Base-by-base conservation (phyloP, 2,888 invertebrate genomes). In the Coenonympha arcania region DNA sequence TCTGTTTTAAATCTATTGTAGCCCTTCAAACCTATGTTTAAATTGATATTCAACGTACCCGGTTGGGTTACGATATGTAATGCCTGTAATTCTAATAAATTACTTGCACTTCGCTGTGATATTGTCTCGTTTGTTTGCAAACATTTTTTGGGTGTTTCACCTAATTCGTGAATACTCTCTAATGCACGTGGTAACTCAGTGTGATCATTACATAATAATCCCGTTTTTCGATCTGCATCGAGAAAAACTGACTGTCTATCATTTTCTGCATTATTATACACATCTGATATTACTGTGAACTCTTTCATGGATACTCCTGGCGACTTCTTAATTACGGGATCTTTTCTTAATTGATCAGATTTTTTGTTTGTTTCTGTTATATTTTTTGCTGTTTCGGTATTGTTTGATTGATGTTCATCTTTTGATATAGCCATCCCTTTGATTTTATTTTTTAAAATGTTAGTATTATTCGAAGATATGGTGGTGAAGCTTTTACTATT, bases 21-120 rank as follows among this genome's bases (percentile, higher is more conserved):
- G 41, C 65, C 66, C 51, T 62, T 63, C 11, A 79, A 56, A 59
- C 77, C 67, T 50, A 81, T 70, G 28, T 68, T 69, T 4, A 81
- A 53, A 54, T 69, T 75, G 8, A 83, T 65, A 54, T 74, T 71
- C 1, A 79, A 50, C 9, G 63, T 52, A 18, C 71, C 69, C 5
- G 68, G 70, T 55, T 66, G 71, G 40, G 66, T 69, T 44, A 22
- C 50, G 60, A 53, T 15, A 51, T 41, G 28, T 37, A 43, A 9
- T 19, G 40, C 16, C 9, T 34, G 11, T 20, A n/a, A 30, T n/a
- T 36, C 31, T 13, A 16, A 26, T 13, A 43, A 19, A 6, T 9
- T 15, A 22, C 5, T 41, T 16, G 11, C 6, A 16, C 18, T 20
- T 28, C 20, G 31, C 6, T 28, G 28, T 28, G 16, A 40, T 13